Conservation (phyloP, 2,888 invertebrate genomes). For the Clitarchus hookeri region DNA sequence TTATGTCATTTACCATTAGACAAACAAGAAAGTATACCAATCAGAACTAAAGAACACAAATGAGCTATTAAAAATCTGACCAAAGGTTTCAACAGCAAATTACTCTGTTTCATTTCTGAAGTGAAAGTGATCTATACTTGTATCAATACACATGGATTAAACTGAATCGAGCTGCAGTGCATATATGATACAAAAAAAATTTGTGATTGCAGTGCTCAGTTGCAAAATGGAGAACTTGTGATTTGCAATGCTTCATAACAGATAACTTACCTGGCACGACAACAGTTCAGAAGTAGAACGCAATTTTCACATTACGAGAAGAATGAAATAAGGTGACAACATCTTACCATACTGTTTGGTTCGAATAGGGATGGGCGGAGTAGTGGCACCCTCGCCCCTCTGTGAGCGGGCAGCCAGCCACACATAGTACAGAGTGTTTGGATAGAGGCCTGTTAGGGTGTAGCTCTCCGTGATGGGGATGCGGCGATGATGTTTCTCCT, state of each 20-base stretch:
- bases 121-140: background rate
- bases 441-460: conserved; percentile 87
- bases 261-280: background rate
- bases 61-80: background rate
- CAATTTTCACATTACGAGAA: conserved; percentile 1
- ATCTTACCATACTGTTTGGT: conserved; percentile 98
- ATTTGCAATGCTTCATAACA: background rate
- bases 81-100: background rate
- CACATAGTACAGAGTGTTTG: conserved; percentile 95
- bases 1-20: background rate
- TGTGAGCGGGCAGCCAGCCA: conserved; percentile 95
- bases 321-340: conserved; percentile 11
- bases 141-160: background rate
- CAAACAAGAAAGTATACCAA: background rate
- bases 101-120: background rate
- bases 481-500: conserved; percentile 81
- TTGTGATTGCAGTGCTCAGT: conserved; percentile 9
- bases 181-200: background rate
- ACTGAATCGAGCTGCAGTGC: conserved; percentile 7
- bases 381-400: conserved; percentile 93
- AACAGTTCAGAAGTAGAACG: background rate
- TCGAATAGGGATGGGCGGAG: conserved; percentile 89
- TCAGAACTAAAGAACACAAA: background rate
- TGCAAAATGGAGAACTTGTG: background rate
- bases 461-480: conserved; percentile 84